Conservation (phyloP, 2,888 invertebrate genomes). For the Lepidocyrtoides sp. region DNA sequence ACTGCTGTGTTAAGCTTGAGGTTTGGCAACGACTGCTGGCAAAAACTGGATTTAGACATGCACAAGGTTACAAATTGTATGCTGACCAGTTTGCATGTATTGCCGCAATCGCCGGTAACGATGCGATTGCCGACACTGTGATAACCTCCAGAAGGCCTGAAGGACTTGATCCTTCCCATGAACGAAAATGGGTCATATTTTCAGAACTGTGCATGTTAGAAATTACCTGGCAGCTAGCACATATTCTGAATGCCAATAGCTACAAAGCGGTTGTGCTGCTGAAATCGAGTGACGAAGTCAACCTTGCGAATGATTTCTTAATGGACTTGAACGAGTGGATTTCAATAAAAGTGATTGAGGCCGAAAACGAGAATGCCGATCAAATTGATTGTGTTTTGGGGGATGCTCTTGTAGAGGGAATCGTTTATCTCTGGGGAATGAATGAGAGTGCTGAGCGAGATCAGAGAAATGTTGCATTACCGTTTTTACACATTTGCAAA, state of each 20-base stretch:
- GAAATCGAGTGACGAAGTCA: neutral
- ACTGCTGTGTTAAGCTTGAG: neutral
- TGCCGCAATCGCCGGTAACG: neutral
- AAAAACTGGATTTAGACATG: neutral
- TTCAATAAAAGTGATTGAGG: neutral
- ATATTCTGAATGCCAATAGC: neutral
- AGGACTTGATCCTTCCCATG: neutral
- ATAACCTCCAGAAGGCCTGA: neutral
- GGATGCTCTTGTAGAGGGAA: constrained; percentile 9
- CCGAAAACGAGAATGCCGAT: neutral
- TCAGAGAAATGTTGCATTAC: neutral
- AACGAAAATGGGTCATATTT: neutral
- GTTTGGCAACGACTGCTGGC: neutral
- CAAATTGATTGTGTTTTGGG: neutral
- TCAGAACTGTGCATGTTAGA: no score
- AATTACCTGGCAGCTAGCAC: neutral
- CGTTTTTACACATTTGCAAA: constrained; percentile 20
- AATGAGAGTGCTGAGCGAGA: neutral
- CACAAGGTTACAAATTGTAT: neutral
- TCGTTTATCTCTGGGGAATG: constrained; percentile 46
- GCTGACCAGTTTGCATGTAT: neutral
- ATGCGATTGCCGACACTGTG: neutral
- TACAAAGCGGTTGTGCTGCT: neutral
- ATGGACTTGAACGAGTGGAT: no score
- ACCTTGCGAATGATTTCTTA: neutral